These are phyloP conservation scores for Antigone vipio DNA, from an alignment of 2,113 vertebrate genomes.

Conservation along the genomic window DNA sequence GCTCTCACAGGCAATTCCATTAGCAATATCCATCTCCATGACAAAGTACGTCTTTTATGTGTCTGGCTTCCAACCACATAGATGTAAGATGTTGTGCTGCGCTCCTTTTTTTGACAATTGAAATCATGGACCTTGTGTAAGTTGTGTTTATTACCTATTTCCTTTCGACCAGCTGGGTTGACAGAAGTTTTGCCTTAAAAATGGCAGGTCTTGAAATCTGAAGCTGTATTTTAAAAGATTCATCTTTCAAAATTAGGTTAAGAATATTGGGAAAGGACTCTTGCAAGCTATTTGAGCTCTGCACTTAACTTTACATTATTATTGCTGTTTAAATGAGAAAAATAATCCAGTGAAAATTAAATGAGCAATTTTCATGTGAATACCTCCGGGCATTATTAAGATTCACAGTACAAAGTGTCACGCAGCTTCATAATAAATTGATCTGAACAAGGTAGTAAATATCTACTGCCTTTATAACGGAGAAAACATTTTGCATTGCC, in stretches of 20 bases:
- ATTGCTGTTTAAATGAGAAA: constrained; percentile 32
- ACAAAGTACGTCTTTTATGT: background rate
- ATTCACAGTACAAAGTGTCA: background rate
- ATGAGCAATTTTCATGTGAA: constrained; percentile 18
- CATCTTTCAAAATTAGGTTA: background rate
- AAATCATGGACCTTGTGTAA: background rate
- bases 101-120: background rate
- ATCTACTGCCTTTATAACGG: background rate
- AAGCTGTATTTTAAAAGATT: background rate
- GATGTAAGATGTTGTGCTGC: background rate
- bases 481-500: background rate
- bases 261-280: background rate
- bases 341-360: constrained; percentile 45
- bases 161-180: background rate
- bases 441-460: constrained; percentile 52
- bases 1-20: background rate
- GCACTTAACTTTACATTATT: background rate
- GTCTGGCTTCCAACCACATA: background rate
- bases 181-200: background rate
- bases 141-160: background rate
- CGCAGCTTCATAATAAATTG: constrained; percentile 33
- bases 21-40: background rate
- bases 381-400: background rate
- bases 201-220: background rate
- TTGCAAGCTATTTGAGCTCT: background rate